Conservation (phyloP, 2,113 vertebrate genomes). For the Abramis brama region DNA sequence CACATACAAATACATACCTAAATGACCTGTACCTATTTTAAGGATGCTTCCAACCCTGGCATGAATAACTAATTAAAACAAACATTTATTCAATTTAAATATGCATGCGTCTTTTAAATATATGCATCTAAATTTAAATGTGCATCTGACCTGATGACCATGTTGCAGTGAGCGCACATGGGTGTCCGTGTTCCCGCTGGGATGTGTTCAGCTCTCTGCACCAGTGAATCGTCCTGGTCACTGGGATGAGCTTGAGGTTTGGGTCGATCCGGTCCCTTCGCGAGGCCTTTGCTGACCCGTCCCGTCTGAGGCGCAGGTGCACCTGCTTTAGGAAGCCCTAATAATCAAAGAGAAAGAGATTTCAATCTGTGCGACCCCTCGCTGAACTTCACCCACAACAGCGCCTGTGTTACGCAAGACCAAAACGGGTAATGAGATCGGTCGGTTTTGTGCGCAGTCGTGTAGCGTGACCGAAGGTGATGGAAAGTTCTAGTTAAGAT, state of each 20-base stretch:
- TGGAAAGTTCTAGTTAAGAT: constrained; percentile 46
- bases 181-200: constrained; percentile 92
- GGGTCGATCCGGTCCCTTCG: constrained; percentile 67
- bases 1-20: too few species aligned
- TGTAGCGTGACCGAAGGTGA: constrained; percentile 54
- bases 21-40: too few species aligned
- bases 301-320: constrained; percentile 63
- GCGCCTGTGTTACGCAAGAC: constrained; percentile 43
- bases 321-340: constrained; percentile 70
- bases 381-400: constrained; percentile 51
- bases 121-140: too few species aligned
- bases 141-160: constrained; percentile 85
- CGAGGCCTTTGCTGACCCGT: constrained; percentile 70
- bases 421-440: constrained; percentile 50
- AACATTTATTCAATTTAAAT: too few species aligned
- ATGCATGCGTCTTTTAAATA: too few species aligned
- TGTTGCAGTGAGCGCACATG: constrained; percentile 91
- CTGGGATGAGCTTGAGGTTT: constrained; percentile 72
- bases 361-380: constrained; percentile 52
- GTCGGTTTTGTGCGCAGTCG: constrained; percentile 45
- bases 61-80: too few species aligned
- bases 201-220: constrained; percentile 94
- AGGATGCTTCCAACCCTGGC: too few species aligned
- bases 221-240: constrained; percentile 82
- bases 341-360: constrained; percentile 55